Evolutionary conservation across 2,113 vertebrate species (phyloP).

Genomic region (Eurypyga helias): DNA sequence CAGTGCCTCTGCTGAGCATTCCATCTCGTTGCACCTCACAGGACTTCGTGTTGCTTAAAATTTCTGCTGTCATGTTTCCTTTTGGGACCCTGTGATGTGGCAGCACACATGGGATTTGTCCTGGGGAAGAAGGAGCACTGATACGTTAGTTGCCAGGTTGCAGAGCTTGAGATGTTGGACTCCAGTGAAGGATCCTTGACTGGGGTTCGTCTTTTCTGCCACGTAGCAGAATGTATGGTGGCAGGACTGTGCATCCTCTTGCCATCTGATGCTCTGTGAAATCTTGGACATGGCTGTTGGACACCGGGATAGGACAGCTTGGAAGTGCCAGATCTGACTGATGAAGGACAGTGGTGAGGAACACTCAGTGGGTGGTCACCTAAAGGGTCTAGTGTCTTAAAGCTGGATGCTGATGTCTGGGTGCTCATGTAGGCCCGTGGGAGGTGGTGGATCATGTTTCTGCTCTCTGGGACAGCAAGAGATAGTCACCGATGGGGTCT

Average conservation of each 20-base stretch:
- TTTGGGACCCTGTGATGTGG: not conserved
- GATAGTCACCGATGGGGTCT: not conserved
- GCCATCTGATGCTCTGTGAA: not conserved
- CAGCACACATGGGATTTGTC: fast-evolving
- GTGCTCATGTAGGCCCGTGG: not conserved
- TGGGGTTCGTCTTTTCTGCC: not conserved
- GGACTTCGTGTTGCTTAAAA: not conserved
- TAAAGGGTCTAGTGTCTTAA: not conserved
- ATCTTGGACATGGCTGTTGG: not conserved
- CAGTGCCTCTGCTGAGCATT: not conserved
- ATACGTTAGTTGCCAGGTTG: not conserved
- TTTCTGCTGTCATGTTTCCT: not conserved
- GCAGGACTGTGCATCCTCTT: not conserved
- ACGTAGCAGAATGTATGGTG: not conserved
- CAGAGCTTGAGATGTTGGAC: not conserved
- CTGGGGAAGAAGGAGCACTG: not conserved
- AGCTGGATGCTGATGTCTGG: not conserved
- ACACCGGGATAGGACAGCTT: not conserved
- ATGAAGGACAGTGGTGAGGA: not conserved
- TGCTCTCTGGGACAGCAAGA: not conserved
- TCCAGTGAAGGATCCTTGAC: not conserved
- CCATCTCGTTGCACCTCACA: not conserved
- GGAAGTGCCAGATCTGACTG: not conserved
- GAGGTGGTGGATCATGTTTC: not conserved
- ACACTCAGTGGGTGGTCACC: not conserved